Percentiles rank a stretch among this genome's conserved stretches.
Evolutionary conservation across 2,888 invertebrate genomes (phyloP).

Genomic region (Periphyllus acericola): DNA sequence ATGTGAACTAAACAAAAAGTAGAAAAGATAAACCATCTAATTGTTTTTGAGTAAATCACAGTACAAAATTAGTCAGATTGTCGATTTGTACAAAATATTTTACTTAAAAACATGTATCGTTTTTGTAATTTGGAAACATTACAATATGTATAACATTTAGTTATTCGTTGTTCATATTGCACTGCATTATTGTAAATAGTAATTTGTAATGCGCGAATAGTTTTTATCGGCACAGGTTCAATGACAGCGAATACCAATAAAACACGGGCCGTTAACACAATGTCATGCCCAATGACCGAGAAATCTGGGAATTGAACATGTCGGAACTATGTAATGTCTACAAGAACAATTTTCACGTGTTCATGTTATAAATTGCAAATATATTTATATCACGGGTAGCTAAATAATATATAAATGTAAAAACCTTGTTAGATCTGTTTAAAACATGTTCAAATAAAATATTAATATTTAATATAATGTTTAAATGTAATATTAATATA

Average conservation of each 20-base stretch:
- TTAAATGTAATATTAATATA: too few relatives aligned
- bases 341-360: constrained; percentile 19
- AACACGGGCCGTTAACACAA: constrained; percentile 48
- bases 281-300: constrained; percentile 58
- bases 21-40: neutral
- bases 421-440: too few relatives aligned
- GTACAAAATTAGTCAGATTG: neutral
- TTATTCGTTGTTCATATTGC: neutral
- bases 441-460: too few relatives aligned
- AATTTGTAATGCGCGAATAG: neutral
- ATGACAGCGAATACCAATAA: constrained; percentile 55
- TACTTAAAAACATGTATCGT: neutral
- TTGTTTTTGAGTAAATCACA: neutral
- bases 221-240: constrained; percentile 33
- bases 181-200: neutral
- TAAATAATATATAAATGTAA: constrained; percentile 3
- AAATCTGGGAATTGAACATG: constrained; percentile 33
- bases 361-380: neutral
- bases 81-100: neutral
- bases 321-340: constrained; percentile 2
- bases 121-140: neutral
- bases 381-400: neutral
- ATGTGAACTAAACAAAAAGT: neutral
- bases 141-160: neutral
- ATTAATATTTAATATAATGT: too few relatives aligned